These are phyloP conservation scores for Apotomis turbidana DNA, from an alignment of 2,888 invertebrate species.

Conservation along the genomic window DNA sequence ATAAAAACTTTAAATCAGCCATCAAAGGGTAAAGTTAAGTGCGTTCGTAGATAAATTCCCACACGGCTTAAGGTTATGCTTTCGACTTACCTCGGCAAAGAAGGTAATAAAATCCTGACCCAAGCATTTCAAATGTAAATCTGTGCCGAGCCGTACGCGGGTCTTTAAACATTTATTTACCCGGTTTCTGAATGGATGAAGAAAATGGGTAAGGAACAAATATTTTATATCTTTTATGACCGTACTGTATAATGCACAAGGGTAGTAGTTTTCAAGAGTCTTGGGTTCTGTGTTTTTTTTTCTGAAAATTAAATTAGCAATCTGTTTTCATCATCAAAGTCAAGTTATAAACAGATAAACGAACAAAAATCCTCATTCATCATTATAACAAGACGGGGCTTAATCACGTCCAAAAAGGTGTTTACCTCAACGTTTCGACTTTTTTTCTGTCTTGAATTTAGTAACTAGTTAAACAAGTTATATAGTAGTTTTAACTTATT, in stretches of 20 bases:
- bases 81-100: slow-evolving; percentile 57
- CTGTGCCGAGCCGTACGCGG: slow-evolving; percentile 57
- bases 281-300: too few species aligned
- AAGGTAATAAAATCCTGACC: slow-evolving; percentile 66
- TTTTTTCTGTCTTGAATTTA: too few species aligned
- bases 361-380: too few species aligned
- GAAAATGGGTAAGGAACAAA: slow-evolving; percentile 47
- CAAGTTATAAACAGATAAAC: too few species aligned
- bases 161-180: slow-evolving; percentile 69
- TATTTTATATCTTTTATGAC: slow-evolving; percentile 35
- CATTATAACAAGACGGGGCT: too few species aligned
- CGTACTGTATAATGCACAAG: not conserved
- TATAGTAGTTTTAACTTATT: too few species aligned
- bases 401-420: too few species aligned
- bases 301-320: too few species aligned
- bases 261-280: too few species aligned
- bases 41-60: slow-evolving; percentile 47
- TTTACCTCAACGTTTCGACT: too few species aligned
- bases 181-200: slow-evolving; percentile 53
- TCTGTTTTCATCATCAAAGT: too few species aligned
- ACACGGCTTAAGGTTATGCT: slow-evolving; percentile 45
- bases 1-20: slow-evolving; percentile 25
- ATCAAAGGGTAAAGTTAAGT: slow-evolving; percentile 45
- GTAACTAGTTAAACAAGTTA: too few species aligned
- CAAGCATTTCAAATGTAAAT: slow-evolving; percentile 72